These are phyloP conservation scores for Sebastes hubbsi DNA, from an alignment of 2,797 vertebrate species.

Conservation along the genomic window DNA sequence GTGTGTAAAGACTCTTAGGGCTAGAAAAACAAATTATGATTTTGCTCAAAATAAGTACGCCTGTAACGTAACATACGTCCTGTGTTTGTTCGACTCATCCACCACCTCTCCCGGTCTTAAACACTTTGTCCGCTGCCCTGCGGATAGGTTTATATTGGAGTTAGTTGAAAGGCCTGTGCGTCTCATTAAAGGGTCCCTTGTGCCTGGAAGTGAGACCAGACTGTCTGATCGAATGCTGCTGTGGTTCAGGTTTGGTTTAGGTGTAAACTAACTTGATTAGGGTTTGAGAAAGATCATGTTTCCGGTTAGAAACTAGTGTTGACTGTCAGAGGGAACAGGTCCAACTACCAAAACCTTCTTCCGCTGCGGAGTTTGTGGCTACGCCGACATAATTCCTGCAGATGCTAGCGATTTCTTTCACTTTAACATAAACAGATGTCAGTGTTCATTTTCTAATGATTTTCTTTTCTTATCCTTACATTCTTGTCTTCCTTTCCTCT, in stretches of 20 bases:
- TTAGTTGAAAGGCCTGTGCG: too few relatives aligned
- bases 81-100: too few relatives aligned
- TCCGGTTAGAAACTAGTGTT: too few relatives aligned
- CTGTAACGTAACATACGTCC: neutral
- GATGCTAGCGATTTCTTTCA: neutral
- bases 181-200: too few relatives aligned
- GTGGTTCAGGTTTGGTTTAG: neutral
- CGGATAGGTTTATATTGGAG: too few relatives aligned
- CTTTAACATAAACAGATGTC: neutral
- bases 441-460: neutral
- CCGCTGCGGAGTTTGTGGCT: neutral
- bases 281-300: neutral
- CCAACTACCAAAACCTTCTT: neutral
- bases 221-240: too few relatives aligned
- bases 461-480: neutral
- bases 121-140: too few relatives aligned
- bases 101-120: too few relatives aligned
- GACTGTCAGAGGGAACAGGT: neutral
- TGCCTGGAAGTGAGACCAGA: too few relatives aligned
- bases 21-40: neutral
- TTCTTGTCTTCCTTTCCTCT: conserved; percentile 6
- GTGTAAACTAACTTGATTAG: neutral
- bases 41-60: neutral
- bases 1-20: neutral
- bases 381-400: neutral